Base-by-base conservation (phyloP, 2,113 vertebrate species). In the Ginglymostoma cirratum region DNA sequence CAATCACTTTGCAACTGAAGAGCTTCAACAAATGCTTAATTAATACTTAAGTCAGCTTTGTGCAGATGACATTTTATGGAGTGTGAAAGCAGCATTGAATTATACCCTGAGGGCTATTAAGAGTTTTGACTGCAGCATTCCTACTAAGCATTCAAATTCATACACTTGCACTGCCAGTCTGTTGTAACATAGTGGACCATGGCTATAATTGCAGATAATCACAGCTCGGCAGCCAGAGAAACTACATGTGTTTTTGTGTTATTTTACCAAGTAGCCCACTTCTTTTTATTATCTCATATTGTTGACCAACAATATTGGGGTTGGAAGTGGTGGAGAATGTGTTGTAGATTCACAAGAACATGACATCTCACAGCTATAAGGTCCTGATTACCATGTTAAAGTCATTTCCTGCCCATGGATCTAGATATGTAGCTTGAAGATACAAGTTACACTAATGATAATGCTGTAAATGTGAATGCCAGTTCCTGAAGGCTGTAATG, bases 151-250 rank as follows among this genome's bases (percentile, higher is more conserved):
- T 90, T 93, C 38, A 93, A 38, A 93, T 34, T 61, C 65, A 38
- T 65, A 24, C 34, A 65, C 19, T 38, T 23, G 19, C 34, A n/a
- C 19, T 66, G 34, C 61, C 61, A 93, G 61, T 93, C 1, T 66
- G 55, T 34, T 6, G 30, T 92, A 92, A 61, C 65, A 24, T 93
- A 67, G 61, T 93, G 19, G n/a, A 93, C 34, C 0, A 8, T 93
- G 61, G 89, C 61, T 17, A 93, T 38, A 93, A 93, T 93, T 93
- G 66, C 55, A 65, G 8, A 92, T 92, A 65, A 65, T 92, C 87
- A 92, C 52, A 61, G 38, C 89, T 66, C 89, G 3, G 30, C 21
- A 93, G 14, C 21, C 61, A 92, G 89, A 93, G 55, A 42, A 93
- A 67, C 34, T 21, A 61, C 66, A 17, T 23, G 19, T 8, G 55